Conservation (phyloP, 2,113 vertebrate genomes). For the Todiramphus saurophagus region DNA sequence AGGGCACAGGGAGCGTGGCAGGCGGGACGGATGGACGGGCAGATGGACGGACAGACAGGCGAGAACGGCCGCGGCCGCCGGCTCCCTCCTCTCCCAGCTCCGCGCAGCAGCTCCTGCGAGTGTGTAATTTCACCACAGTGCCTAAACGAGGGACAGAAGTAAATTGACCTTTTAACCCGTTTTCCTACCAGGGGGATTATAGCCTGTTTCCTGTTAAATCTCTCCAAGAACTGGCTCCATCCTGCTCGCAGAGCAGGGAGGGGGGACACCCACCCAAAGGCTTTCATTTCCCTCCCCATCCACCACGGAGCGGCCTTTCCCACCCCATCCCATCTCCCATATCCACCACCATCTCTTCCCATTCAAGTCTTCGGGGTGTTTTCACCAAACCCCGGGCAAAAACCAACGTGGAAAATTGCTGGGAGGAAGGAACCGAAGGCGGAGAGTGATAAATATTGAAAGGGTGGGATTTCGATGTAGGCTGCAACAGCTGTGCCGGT, state of each 20-base stretch:
- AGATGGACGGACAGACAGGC: background rate
- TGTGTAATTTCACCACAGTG: constrained; percentile 77
- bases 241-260: constrained; percentile 11
- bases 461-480: constrained; percentile 84
- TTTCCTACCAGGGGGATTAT: constrained; percentile 79
- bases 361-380: background rate
- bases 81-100: background rate
- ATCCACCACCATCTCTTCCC: background rate
- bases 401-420: constrained; percentile 61
- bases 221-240: constrained; percentile 76
- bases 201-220: constrained; percentile 80
- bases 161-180: constrained; percentile 82
- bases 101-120: background rate
- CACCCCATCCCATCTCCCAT: background rate
- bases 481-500: constrained; percentile 87
- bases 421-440: constrained; percentile 76
- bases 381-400: background rate
- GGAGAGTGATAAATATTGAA: constrained; percentile 85
- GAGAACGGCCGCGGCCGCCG: rapidly evolving
- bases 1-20: background rate
- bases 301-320: background rate
- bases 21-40: background rate
- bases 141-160: constrained; percentile 77
- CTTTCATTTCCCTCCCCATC: background rate
- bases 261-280: background rate